Base-by-base conservation (phyloP, 2,113 vertebrate species). In the Peromyscus polionotus region DNA sequence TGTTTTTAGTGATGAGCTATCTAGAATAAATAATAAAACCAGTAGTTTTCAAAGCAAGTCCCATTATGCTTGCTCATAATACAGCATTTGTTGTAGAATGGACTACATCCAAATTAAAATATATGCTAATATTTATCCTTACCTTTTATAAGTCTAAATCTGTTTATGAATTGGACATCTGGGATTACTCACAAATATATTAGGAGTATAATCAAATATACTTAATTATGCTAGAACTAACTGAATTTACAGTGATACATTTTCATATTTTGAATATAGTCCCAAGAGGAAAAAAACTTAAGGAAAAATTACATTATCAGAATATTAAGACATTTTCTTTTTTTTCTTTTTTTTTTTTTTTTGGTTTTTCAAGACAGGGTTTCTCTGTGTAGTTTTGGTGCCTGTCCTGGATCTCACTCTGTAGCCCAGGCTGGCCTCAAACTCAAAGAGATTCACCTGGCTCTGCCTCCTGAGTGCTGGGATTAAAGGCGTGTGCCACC, bases 301-400 rank as follows among this genome's bases (percentile, higher is more conserved):
- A 45, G 59, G 65, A 28, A 79, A 97, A 94, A 81, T 73, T 67
- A 93, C 72, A 68, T 88, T 91, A 80, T 24, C 61, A 83, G 84
- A 73, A 94, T 28, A 95, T 51, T 75, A 89, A 95, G 51, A 73
- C 31, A 48, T 6, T 68, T 51, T 51, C 51, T 10, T 51, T 51
- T 51, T 48, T 5, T 48, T 48, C 5, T 48, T 48, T 48, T 51
- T 51, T 8, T 51, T 51, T 9, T 9, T 51, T 51, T 51, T 48
- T 48, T 48, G 45, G 51, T 51, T 51, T 51, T 51, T 51, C 8
- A 9, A 51, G 8, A 51, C 51, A 51, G 51, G 51, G 51, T 51
- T 51, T 51, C 51, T 51, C 51, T 51, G 51, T 51, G 51, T 51
- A 51, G 51, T 51, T 51, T 51, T 51, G 51, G 51, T 10, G 51